A percentile compares a stretch with the other conserved stretches of the same genome.
Evolutionary conservation across 1,140 invertebrate species (phyloP).

Genomic region (Propsilocerus akamusi): DNA sequence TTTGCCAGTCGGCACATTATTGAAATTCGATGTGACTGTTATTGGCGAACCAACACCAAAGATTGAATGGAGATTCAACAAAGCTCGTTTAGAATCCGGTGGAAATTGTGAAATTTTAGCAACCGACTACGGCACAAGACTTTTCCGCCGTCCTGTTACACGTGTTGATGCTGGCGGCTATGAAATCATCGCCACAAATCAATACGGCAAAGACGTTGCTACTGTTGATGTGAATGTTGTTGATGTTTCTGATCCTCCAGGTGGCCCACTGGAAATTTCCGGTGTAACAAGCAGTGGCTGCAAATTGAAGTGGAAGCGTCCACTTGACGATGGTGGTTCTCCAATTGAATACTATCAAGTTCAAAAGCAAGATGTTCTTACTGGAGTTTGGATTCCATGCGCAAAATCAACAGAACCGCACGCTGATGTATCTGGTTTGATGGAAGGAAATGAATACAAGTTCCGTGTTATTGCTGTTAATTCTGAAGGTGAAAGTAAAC

Average conservation of each 20-base stretch:
- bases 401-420: constrained; percentile 63
- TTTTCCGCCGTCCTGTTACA: constrained; percentile 59
- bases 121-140: constrained; percentile 73
- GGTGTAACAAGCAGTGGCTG: constrained; percentile 88
- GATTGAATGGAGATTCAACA: constrained; percentile 69
- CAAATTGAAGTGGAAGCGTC: constrained; percentile 86
- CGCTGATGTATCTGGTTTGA: constrained; percentile 69
- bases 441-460: constrained; percentile 81
- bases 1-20: constrained; percentile 72
- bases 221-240: constrained; percentile 79
- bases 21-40: constrained; percentile 84
- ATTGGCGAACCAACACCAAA: constrained; percentile 82
- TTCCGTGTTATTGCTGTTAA: constrained; percentile 94
- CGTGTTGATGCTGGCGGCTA: constrained; percentile 77
- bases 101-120: constrained; percentile 53
- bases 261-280: constrained; percentile 72
- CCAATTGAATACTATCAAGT: constrained; percentile 87
- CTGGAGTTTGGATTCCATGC: constrained; percentile 87
- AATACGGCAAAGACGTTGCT: constrained; percentile 72
- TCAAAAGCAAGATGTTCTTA: constrained; percentile 84
- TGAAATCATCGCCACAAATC: constrained; percentile 67
- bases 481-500: constrained; percentile 87
- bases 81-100: constrained; percentile 30
- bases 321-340: constrained; percentile 70
- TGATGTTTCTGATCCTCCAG: constrained; percentile 73